Percentiles rank a stretch among this genome's conserved stretches.
phyloP scores from a whole-genome alignment of 2,797 vertebrate species.

The Pseudocheirus occidentalis region DNA sequence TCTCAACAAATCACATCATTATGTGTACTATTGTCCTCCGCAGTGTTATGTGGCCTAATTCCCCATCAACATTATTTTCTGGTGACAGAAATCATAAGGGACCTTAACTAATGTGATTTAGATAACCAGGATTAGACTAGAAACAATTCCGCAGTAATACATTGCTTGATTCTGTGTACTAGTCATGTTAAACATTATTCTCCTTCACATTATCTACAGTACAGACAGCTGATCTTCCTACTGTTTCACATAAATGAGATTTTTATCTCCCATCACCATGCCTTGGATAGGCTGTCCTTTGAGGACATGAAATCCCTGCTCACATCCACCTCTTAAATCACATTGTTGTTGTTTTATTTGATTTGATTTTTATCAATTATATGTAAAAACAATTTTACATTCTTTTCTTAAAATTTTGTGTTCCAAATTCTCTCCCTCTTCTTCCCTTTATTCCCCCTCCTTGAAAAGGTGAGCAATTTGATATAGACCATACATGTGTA shows the following conservation, averaged over 20 bases:
- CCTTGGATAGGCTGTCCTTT: not conserved
- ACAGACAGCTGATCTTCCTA: not conserved
- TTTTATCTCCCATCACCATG: not conserved
- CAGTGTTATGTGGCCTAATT: not conserved
- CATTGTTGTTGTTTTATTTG: not conserved
- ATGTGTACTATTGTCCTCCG: not conserved
- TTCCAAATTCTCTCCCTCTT: not conserved
- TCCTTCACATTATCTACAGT: not conserved
- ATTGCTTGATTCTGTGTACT: not conserved
- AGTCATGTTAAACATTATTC: not conserved
- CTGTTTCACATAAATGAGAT: not conserved
- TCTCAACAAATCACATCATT: not conserved
- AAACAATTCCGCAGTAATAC: not conserved
- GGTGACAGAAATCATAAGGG: not conserved
- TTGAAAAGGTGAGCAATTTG: not conserved
- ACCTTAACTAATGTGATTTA: not conserved
- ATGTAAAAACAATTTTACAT: not conserved
- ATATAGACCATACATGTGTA: not conserved
- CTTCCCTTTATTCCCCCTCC: not conserved
- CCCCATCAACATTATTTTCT: not conserved
- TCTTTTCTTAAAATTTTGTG: too few species aligned
- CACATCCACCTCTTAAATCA: not conserved
- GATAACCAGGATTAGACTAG: not conserved
- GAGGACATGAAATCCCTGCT: not conserved
- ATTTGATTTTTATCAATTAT: not conserved